Conservation (phyloP, 2,113 vertebrate species). For the Centropristis striata region DNA sequence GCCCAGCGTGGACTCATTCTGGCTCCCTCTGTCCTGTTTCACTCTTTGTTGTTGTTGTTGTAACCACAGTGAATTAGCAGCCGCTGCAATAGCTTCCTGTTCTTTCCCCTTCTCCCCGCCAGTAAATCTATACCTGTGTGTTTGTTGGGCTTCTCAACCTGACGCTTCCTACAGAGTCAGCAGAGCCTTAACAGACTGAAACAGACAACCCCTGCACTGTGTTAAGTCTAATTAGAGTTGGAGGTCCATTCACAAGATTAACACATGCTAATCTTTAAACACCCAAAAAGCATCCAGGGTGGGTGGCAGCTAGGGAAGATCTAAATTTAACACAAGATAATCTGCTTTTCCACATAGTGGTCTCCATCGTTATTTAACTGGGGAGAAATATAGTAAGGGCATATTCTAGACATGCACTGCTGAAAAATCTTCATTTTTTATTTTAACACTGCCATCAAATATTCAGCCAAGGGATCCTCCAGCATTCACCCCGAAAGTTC, state of each 20-base stretch:
- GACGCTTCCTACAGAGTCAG: conserved; percentile 82
- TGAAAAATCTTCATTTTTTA: conserved; percentile 14
- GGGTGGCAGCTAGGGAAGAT: conserved; percentile 34
- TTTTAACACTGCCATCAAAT: conserved; percentile 14
- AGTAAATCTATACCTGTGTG: conserved; percentile 77
- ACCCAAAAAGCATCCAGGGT: conserved; percentile 26
- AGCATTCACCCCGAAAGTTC: conserved; percentile 17
- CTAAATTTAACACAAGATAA: conserved; percentile 51
- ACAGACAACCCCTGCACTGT: conserved; percentile 81
- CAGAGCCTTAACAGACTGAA: conserved; percentile 88
- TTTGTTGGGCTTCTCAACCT: conserved; percentile 81
- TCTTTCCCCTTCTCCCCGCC: conserved; percentile 58
- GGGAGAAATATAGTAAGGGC: not conserved
- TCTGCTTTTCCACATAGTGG: conserved; percentile 32
- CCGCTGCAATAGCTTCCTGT: conserved; percentile 70
- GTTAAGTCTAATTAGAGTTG: conserved; percentile 65
- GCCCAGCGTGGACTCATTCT: conserved; percentile 68
- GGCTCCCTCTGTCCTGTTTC: conserved; percentile 83
- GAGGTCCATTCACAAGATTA: conserved; percentile 65
- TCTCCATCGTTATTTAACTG: not conserved
- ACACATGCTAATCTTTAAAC: conserved; percentile 58
- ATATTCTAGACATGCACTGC: conserved; percentile 7
- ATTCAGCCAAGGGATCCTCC: conserved; percentile 19
- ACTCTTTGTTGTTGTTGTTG: conserved; percentile 71
- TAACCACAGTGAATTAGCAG: conserved; percentile 63